A percentile compares a stretch with the other conserved stretches of the same genome.
Conservation (phyloP, 2,888 invertebrate genomes). For the Plagiodera versicolora region DNA sequence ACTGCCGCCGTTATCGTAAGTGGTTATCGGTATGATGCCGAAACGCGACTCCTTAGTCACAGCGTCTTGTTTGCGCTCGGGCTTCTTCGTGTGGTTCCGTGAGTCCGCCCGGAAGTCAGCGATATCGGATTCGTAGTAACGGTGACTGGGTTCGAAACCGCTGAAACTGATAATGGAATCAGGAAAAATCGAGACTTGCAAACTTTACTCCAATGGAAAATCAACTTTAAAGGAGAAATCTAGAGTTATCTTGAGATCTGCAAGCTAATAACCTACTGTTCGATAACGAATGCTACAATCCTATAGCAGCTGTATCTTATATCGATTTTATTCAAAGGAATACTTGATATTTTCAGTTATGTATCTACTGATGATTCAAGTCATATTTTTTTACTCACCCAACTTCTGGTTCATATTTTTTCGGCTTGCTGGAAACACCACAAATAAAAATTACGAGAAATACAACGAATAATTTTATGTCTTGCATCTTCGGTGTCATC, state of each 20-base stretch:
- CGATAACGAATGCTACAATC: no score
- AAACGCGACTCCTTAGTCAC: conserved; percentile 51
- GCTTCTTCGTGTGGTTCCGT: conserved; percentile 29
- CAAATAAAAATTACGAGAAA: not conserved
- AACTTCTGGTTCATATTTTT: not conserved
- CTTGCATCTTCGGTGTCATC: not conserved
- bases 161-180: conserved; percentile 22
- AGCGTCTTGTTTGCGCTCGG: conserved; percentile 36
- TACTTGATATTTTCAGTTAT: no score
- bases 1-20: conserved; percentile 58
- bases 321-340: no score
- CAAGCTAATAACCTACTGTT: no score
- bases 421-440: not conserved
- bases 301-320: no score
- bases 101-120: conserved; percentile 23
- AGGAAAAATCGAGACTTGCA: no score
- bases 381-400: not conserved
- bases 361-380: no score
- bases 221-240: no score
- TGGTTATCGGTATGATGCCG: conserved; percentile 48
- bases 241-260: no score
- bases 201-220: no score
- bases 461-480: not conserved
- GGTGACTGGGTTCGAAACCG: conserved; percentile 56
- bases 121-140: conserved; percentile 50